phyloP scores from a whole-genome alignment of 2,797 vertebrate species.

The Dendrocincla fuliginosa region DNA sequence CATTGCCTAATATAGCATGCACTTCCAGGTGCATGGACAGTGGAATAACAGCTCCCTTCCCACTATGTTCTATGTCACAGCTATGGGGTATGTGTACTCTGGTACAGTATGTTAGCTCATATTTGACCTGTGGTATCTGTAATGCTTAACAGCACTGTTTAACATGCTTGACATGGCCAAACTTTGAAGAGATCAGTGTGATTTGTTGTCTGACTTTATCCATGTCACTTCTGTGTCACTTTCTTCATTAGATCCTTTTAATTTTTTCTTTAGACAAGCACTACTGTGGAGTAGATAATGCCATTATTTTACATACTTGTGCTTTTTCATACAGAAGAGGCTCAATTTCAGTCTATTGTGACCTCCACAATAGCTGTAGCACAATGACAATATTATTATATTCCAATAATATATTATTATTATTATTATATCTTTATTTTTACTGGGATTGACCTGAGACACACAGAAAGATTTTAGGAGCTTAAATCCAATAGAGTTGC shows the following conservation, averaged over 20 bases:
- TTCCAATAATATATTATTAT: neutral
- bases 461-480: neutral
- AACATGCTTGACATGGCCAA: neutral
- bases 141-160: neutral
- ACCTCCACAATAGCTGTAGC: neutral
- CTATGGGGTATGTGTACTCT: rapidly evolving
- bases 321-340: neutral
- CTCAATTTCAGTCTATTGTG: neutral
- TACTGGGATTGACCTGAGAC: neutral
- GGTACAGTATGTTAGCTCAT: neutral
- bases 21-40: neutral
- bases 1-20: neutral
- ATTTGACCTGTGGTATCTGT: neutral
- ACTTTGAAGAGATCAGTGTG: neutral
- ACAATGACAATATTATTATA: neutral
- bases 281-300: neutral
- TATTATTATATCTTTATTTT: neutral
- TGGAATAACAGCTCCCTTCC: neutral
- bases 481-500: neutral
- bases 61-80: rapidly evolving
- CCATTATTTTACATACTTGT: neutral
- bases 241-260: neutral
- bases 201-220: neutral
- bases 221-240: neutral
- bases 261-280: neutral